Conservation (phyloP, 1,140 invertebrate species). For the Drosophila arizonae region DNA sequence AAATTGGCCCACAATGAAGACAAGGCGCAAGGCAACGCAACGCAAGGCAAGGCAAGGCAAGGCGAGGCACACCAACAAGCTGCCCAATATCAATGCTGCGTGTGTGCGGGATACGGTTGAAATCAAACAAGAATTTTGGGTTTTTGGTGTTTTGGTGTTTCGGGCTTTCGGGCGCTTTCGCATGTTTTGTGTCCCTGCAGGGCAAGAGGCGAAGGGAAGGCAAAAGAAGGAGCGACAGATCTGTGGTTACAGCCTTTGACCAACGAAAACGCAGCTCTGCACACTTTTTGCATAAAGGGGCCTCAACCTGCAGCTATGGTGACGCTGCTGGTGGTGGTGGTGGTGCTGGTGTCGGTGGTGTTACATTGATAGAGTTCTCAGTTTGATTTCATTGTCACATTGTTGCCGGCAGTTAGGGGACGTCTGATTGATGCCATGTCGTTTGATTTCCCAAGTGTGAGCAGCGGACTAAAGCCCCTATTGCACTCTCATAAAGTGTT, state of each 20-base stretch:
- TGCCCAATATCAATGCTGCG: conserved; percentile 42
- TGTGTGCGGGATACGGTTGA: conserved; percentile 36
- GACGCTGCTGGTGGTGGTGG: background rate
- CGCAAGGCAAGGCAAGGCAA: no score
- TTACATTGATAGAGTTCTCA: conserved; percentile 33
- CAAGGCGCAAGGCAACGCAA: conserved; percentile 28
- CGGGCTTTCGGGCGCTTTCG: conserved; percentile 8
- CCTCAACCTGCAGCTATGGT: conserved; percentile 27
- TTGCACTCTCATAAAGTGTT: conserved; percentile 71
- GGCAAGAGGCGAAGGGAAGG: background rate
- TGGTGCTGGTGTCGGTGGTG: background rate
- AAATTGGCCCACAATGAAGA: conserved; percentile 73
- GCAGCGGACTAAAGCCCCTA: conserved; percentile 46
- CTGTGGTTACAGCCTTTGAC: conserved; percentile 49
- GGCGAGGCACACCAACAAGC: conserved; percentile 1
- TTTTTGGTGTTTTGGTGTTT: conserved; percentile 37
- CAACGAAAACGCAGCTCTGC: conserved; percentile 31
- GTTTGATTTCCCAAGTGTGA: conserved; percentile 76
- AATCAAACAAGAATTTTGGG: conserved; percentile 50
- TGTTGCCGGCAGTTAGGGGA: conserved; percentile 49
- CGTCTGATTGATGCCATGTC: conserved; percentile 58
- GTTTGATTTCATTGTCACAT: conserved; percentile 76
- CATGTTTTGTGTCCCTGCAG: background rate
- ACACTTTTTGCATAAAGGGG: background rate
- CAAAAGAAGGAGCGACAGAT: background rate